phyloP scores from a whole-genome alignment of 2,888 invertebrate species.

The Cephus nigrinus region DNA sequence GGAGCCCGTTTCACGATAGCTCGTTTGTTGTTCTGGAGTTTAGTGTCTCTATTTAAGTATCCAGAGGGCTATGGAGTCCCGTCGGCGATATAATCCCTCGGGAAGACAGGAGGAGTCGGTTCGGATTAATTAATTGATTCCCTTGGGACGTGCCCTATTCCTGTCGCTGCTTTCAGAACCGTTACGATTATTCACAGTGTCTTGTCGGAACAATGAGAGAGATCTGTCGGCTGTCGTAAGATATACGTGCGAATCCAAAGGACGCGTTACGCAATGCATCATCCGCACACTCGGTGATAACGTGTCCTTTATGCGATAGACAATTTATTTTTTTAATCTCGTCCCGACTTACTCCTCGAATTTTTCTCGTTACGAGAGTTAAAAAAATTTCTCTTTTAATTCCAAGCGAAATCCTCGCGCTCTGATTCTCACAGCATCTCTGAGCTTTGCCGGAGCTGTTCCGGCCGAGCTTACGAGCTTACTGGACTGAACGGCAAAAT shows the following conservation, averaged over 20 bases:
- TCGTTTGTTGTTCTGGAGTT: conserved; percentile 25
- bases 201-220: no score
- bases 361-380: no score
- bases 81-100: conserved; percentile 35
- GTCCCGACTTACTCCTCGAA: no score
- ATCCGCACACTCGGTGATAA: no score
- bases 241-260: conserved; percentile 12
- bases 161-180: neutral
- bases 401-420: no score
- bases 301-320: neutral
- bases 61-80: conserved; percentile 29
- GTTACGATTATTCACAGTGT: neutral
- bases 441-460: no score
- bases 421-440: no score
- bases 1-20: neutral
- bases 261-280: neutral
- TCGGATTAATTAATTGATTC: conserved; percentile 42
- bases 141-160: conserved; percentile 10
- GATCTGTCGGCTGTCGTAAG: neutral
- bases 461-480: no score
- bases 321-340: neutral
- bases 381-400: no score
- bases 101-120: conserved; percentile 32
- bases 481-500: no score
- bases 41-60: conserved; percentile 34